phyloP scores from a whole-genome alignment of 2,113 vertebrate genomes.

The Labrus mixtus region DNA sequence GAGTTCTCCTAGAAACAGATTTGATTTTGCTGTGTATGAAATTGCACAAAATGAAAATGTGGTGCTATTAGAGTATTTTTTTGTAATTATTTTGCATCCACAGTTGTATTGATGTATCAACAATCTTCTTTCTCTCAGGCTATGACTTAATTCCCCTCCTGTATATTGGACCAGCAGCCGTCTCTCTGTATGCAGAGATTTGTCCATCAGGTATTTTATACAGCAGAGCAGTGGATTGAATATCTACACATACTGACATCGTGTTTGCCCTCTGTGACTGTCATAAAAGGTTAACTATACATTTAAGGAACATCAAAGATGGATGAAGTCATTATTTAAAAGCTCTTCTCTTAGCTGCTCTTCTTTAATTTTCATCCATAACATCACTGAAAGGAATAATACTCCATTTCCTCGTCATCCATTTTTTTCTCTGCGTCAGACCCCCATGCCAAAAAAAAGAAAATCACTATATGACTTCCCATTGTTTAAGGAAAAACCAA shows the following conservation, averaged over 20 bases:
- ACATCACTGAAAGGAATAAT: slow-evolving; percentile 69
- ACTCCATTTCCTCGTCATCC: slow-evolving; percentile 57
- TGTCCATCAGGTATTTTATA: not conserved
- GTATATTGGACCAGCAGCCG: slow-evolving; percentile 16
- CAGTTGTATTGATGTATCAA: too few relatives aligned
- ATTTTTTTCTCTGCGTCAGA: slow-evolving; percentile 61
- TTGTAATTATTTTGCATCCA: too few relatives aligned
- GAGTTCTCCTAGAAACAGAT: too few relatives aligned
- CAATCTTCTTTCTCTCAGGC: too few relatives aligned
- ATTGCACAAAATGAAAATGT: too few relatives aligned
- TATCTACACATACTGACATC: slow-evolving; percentile 22
- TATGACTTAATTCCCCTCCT: slow-evolving; percentile 4
- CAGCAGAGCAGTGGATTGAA: not conserved
- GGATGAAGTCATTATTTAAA: slow-evolving; percentile 78
- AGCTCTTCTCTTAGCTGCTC: slow-evolving; percentile 66
- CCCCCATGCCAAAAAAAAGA: slow-evolving; percentile 66
- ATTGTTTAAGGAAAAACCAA: slow-evolving; percentile 81
- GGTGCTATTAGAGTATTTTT: too few relatives aligned
- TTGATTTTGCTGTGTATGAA: too few relatives aligned
- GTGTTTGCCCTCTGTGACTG: slow-evolving; percentile 29
- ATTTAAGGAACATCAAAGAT: slow-evolving; percentile 64
- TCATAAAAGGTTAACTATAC: slow-evolving; percentile 51
- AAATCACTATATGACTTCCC: slow-evolving; percentile 55
- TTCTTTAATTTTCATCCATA: slow-evolving; percentile 79
- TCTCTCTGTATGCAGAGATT: slow-evolving; percentile 5